Conservation (phyloP, 1,140 invertebrate species). For the Glomeris maerens region DNA sequence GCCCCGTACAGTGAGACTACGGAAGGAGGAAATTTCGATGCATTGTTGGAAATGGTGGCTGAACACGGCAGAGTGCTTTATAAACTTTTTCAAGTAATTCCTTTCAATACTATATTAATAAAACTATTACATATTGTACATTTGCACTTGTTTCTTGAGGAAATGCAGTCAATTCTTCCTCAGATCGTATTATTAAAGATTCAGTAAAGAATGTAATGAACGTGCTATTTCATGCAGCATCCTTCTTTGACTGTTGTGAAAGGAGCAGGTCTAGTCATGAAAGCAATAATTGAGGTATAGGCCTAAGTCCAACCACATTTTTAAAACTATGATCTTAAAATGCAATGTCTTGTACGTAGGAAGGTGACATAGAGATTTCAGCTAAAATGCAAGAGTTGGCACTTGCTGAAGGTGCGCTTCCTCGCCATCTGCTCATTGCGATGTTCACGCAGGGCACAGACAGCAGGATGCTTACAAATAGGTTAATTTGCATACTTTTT, state of each 20-base stretch:
- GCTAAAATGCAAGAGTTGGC: conserved; percentile 90
- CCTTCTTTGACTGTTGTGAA: conserved; percentile 95
- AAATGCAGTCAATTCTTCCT: conserved; percentile 10
- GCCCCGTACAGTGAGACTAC: conserved; percentile 99
- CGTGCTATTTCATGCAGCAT: conserved; percentile 52
- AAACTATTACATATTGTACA: conserved; percentile 2
- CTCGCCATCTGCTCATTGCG: conserved; percentile 79
- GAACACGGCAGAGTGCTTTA: conserved; percentile 77
- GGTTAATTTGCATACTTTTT: conserved; percentile 25
- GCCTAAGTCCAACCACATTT: not conserved
- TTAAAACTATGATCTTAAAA: not conserved
- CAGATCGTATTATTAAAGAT: not conserved
- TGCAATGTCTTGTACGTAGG: conserved; percentile 32
- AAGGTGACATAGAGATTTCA: conserved; percentile 78
- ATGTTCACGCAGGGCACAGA: conserved; percentile 68
- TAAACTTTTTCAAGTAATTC: conserved; percentile 71
- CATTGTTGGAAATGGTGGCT: conserved; percentile 83
- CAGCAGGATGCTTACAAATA: conserved; percentile 58
- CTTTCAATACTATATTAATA: conserved; percentile 2
- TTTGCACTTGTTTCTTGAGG: no score
- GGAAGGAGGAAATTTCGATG: conserved; percentile 92
- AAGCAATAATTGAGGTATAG: conserved; percentile 76
- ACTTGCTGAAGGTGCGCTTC: conserved; percentile 90
- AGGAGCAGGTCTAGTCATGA: conserved; percentile 90
- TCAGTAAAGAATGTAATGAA: conserved; percentile 6